Evolutionary conservation across 2,888 invertebrate genomes (phyloP), one percentile per base, ranked within the genome.

Genomic region (Helobdella robusta): DNA sequence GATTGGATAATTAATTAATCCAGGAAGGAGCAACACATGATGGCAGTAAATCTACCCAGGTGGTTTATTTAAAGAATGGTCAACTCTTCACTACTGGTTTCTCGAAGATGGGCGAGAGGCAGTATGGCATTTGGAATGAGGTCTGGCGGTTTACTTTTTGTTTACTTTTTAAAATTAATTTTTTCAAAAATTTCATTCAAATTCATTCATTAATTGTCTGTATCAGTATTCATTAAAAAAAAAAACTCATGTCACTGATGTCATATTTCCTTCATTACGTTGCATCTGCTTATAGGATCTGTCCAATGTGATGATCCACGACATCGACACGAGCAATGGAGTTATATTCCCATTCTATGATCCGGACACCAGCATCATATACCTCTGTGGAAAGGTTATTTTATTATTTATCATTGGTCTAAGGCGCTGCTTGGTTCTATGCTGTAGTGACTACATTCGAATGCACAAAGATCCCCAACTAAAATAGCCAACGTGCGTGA

Each of bases 321-420:
- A 81, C 59, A 74, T 83, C 66, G 83, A 83, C 74, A 81, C 80
- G 15, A 82, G 81, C 69, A 84, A 84, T 72, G 83, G 83, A 11
- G 89, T 94, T 48, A 86, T 94, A 65, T 91, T 91, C 80, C 93
- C 93, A 0, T 89, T 89, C 76, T 94, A 89, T 80, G 94, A 95
- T 78, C 84, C 86, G 69, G 94, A 95, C 79, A 91, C 90, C 30
- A 89, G 87, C 75, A 86, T 94, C 82, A 86, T 90, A 35, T 87
- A 84, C 75, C 78, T 87, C 35, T 84, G 84, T 68, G 87, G 86
- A 69, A 87, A 87, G 83, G 86, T 86, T 72, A 48, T 58, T 64
- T 15, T 34, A 18, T 2, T 25, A 18, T 11, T 34, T 32, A 1
- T 30, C 32, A 15, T 58, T 23, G 32, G 25, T 56, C n/a, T 48